phyloP scores from a whole-genome alignment of 2,888 invertebrate genomes.

The Beris morrisii region DNA sequence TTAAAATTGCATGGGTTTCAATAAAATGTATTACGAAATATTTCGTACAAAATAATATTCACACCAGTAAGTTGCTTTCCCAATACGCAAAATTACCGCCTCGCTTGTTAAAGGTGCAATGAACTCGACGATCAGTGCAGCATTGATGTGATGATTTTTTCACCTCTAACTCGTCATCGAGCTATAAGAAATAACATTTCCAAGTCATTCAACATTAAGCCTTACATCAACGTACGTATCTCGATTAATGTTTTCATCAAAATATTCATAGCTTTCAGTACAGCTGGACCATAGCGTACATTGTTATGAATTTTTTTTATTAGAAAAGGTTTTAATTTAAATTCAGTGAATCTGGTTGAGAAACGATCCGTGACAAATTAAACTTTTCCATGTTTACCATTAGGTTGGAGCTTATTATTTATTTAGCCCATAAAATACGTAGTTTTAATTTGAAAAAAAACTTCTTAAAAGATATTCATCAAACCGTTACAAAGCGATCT shows the following conservation, averaged over 20 bases:
- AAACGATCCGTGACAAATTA: conserved; percentile 6
- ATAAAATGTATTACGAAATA: no score
- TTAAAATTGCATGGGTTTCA: no score
- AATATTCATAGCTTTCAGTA: conserved; percentile 9
- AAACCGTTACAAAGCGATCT: conserved; percentile 14
- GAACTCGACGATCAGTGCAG: conserved; percentile 10
- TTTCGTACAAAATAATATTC: no score
- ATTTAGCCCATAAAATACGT: not conserved
- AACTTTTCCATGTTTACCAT: conserved; percentile 7
- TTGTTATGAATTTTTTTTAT: conserved; percentile 10
- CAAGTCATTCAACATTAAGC: not conserved
- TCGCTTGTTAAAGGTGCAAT: not conserved
- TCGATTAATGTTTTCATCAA: not conserved
- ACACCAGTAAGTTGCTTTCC: not conserved
- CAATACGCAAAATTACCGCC: not conserved
- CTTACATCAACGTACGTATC: not conserved
- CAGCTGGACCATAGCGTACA: conserved; percentile 15
- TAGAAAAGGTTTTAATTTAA: conserved; percentile 6
- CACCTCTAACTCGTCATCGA: not conserved
- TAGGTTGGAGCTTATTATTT: not conserved
- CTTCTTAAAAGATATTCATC: conserved; percentile 1
- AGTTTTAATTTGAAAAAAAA: not conserved
- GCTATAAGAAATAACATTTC: not conserved
- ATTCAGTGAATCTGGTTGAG: not conserved
- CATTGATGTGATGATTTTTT: not conserved